These are phyloP conservation scores for Drosophila mettleri DNA, from an alignment of 2,888 invertebrate genomes.

Conservation along the genomic window DNA sequence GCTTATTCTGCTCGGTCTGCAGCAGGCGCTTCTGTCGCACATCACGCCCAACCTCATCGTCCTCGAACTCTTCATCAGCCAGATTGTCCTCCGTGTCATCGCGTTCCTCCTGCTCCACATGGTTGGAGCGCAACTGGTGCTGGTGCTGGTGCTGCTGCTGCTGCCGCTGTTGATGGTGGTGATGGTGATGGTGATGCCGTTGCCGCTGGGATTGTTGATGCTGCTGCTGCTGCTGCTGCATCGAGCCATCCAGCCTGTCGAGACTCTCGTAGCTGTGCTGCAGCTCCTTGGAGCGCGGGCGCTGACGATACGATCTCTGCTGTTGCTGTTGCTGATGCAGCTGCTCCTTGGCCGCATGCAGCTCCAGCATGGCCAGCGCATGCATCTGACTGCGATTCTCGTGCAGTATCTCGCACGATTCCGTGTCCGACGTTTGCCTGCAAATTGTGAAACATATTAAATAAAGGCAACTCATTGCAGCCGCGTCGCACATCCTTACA, in stretches of 20 bases:
- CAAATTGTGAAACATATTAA: conserved; percentile 7
- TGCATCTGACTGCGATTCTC: conserved; percentile 83
- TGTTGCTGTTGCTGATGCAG: conserved; percentile 80
- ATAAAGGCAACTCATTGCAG: background rate
- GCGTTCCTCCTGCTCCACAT: conserved; percentile 79
- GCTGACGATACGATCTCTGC: conserved; percentile 81
- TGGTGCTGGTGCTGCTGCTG: conserved; percentile 72
- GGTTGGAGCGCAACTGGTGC: conserved; percentile 70
- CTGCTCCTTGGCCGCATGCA: conserved; percentile 62
- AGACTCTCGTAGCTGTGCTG: conserved; percentile 84
- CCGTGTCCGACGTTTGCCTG: conserved; percentile 85
- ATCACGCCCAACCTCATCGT: conserved; percentile 83
- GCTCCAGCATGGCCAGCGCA: conserved; percentile 75
- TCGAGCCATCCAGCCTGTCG: conserved; percentile 76
- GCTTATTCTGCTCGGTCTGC: conserved; percentile 36
- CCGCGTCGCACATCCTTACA: background rate
- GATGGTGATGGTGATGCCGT: conserved; percentile 67
- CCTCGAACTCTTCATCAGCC: conserved; percentile 84
- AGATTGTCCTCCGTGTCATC: conserved; percentile 85
- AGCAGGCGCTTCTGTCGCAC: conserved; percentile 78
- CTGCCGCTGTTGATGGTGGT: conserved; percentile 62
- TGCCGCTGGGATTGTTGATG: conserved; percentile 52
- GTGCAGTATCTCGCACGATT: conserved; percentile 85
- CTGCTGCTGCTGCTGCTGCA: conserved; percentile 43
- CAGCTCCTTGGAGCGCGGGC: conserved; percentile 83